These are phyloP conservation scores for Poeciliopsis turrubarensis DNA, from an alignment of 2,113 vertebrate species.

Conservation along the genomic window DNA sequence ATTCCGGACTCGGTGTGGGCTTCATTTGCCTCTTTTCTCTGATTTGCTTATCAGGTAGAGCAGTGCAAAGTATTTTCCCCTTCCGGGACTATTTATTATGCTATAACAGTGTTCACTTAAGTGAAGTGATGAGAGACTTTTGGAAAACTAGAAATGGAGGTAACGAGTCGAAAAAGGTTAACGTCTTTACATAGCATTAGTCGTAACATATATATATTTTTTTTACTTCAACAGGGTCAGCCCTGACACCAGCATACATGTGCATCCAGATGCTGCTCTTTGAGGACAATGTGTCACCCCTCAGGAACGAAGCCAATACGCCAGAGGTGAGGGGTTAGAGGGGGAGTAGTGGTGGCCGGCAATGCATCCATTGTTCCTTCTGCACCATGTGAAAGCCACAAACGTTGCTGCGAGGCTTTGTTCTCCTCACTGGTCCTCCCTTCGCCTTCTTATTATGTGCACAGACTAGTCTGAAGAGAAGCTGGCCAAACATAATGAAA, in stretches of 20 bases:
- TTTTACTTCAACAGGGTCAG: constrained; percentile 35
- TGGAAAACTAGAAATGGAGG: constrained; percentile 16
- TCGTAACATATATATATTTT: not conserved
- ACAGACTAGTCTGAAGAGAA: constrained; percentile 34
- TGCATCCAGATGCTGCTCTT: constrained; percentile 39
- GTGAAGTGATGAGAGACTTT: constrained; percentile 32
- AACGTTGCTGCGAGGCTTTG: constrained; percentile 53
- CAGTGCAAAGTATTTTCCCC: constrained; percentile 28
- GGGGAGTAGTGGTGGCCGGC: constrained; percentile 31
- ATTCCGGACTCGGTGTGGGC: constrained; percentile 69
- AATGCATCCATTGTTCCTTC: constrained; percentile 63
- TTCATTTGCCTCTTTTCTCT: constrained; percentile 64
- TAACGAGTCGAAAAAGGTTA: constrained; percentile 12
- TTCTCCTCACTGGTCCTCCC: constrained; percentile 38
- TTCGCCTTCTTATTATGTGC: constrained; percentile 26
- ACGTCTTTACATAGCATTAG: constrained; percentile 17
- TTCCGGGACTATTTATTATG: constrained; percentile 58
- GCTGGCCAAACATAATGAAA: constrained; percentile 38
- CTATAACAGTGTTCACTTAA: constrained; percentile 38
- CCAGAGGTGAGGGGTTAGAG: not conserved
- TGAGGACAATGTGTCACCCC: constrained; percentile 45
- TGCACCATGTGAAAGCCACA: constrained; percentile 60
- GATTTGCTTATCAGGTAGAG: constrained; percentile 65
- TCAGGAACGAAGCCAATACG: constrained; percentile 16
- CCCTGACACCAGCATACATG: constrained; percentile 21